Evolutionary conservation across 1,140 invertebrate species (phyloP), one percentile per base, ranked within the genome.

Genomic region (Aricia agestis): DNA sequence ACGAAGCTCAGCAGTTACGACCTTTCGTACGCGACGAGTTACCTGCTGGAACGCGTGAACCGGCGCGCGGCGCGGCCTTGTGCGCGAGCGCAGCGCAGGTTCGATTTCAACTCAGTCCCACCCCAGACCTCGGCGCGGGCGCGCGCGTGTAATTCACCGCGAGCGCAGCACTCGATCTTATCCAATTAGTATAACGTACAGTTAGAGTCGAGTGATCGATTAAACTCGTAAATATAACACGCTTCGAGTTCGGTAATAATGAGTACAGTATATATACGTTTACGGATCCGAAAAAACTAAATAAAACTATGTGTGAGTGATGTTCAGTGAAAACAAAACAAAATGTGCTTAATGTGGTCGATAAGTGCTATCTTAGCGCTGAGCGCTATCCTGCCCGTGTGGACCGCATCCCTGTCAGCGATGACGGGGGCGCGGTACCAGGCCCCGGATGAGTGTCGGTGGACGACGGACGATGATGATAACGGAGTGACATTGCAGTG

Each of bases 371-470:
- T 89, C 69, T 78, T 91, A 77, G 84, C 90, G 82, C 79, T 92
- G 70, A 84, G 84, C 78, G 85, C 80, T 65, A 76, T 82, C 73
- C 74, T 86, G 72, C 82, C 85, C 19, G 86, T 83, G 69, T 84
- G 83, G 78, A 81, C 84, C 78, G 90, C 89, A 63, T 92, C 92
- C 32, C 82, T 92, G 76, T 91, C 90, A 74, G 88, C 87, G 52
- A 89, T 84, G 59, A 87, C 85, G n/a, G 87, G 87, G 66, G 82
- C 89, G 67, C 87, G 87, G 65, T 97, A 97, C 85, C 96, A 97
- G 83, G 95, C 96, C 68, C 96, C 96, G 58, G 96, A 97, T 87
- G 96, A 97, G 85, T 97, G 96, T 92, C 95, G 96, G 78, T 97
- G 96, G 96, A 93, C 95, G 41, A 93, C 94, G 71, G 93, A 94